These are phyloP conservation scores for Tromatobia lineatoria DNA, from an alignment of 2,888 invertebrate genomes.

Conservation along the genomic window DNA sequence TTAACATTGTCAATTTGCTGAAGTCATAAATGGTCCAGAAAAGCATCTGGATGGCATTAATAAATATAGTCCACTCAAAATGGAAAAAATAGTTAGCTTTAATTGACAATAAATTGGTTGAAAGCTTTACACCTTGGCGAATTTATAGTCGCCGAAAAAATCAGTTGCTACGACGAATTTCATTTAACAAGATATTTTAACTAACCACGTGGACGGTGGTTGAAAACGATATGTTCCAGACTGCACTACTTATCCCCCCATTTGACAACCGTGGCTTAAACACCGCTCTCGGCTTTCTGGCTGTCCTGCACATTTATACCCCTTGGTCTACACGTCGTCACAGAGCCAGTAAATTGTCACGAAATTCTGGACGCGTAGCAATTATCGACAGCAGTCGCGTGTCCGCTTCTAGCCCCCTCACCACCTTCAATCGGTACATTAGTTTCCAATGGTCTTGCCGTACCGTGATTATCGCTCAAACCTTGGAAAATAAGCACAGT, in stretches of 20 bases:
- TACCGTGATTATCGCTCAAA: conserved; percentile 32
- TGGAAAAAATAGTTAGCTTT: too few relatives aligned
- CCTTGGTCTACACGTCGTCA: conserved; percentile 22
- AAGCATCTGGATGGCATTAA: too few relatives aligned
- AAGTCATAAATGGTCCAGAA: too few relatives aligned
- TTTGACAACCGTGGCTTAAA: conserved; percentile 1
- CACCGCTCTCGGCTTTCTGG: not conserved
- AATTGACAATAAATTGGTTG: too few relatives aligned
- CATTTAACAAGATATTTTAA: conserved; percentile 18
- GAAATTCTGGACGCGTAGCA: conserved; percentile 63
- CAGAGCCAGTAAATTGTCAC: conserved; percentile 62
- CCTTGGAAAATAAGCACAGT: conserved; percentile 50
- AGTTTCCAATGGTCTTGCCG: conserved; percentile 59
- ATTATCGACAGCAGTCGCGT: conserved; percentile 67
- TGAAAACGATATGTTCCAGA: conserved; percentile 7
- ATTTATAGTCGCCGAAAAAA: too few relatives aligned
- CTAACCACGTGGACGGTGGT: conserved; percentile 20
- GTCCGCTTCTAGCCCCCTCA: conserved; percentile 44
- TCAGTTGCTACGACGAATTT: conserved; percentile 2
- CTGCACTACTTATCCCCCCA: conserved; percentile 26
- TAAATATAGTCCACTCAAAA: not conserved
- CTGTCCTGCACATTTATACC: conserved; percentile 33
- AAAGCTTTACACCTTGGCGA: too few relatives aligned
- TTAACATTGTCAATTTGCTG: not conserved
- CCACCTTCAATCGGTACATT: conserved; percentile 62